Evolutionary conservation across 2,888 invertebrate genomes (phyloP).

Genomic region (Thecocarcelia acutangulata): DNA sequence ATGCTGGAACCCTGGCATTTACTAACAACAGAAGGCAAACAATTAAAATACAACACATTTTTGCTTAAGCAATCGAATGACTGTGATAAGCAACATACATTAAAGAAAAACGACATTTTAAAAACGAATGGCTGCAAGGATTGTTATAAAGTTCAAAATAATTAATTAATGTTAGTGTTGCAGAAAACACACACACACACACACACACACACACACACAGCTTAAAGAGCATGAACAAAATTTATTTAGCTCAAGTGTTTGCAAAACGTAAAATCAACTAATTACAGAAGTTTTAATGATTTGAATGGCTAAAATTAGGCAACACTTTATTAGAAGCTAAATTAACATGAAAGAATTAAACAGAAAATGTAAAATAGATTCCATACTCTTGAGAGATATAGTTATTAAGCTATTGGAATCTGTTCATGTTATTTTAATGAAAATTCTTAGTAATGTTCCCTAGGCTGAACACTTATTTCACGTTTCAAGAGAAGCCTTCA

Average conservation of each 20-base stretch:
- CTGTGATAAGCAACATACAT: slow-evolving; percentile 52
- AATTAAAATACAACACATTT: slow-evolving; percentile 54
- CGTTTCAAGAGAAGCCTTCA: no score
- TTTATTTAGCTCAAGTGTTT: slow-evolving; percentile 16
- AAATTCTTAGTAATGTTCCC: no score
- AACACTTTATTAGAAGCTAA: slow-evolving; percentile 1
- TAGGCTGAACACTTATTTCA: no score
- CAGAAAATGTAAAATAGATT: no score
- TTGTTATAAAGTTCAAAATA: slow-evolving; percentile 60
- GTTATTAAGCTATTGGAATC: no score
- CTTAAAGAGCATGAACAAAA: slow-evolving; percentile 15
- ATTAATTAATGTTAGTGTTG: slow-evolving; percentile 62
- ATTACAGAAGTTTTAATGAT: slow-evolving; percentile 48
- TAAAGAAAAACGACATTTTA: slow-evolving; percentile 39
- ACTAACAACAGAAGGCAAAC: slow-evolving; percentile 22
- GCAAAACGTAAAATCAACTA: slow-evolving; percentile 27
- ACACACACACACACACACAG: no score
- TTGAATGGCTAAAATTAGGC: slow-evolving; percentile 47
- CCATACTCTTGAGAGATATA: no score
- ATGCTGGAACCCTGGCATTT: slow-evolving; percentile 2
- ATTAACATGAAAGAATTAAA: neutral
- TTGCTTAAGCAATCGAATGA: slow-evolving; percentile 53
- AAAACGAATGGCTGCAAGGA: slow-evolving; percentile 44
- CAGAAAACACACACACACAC: slow-evolving; percentile 12
- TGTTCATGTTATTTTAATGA: no score